A percentile compares a stretch with the other conserved stretches of the same genome.
Conservation (phyloP, 2,888 invertebrate genomes). For the Nemotelus nigrinus region DNA sequence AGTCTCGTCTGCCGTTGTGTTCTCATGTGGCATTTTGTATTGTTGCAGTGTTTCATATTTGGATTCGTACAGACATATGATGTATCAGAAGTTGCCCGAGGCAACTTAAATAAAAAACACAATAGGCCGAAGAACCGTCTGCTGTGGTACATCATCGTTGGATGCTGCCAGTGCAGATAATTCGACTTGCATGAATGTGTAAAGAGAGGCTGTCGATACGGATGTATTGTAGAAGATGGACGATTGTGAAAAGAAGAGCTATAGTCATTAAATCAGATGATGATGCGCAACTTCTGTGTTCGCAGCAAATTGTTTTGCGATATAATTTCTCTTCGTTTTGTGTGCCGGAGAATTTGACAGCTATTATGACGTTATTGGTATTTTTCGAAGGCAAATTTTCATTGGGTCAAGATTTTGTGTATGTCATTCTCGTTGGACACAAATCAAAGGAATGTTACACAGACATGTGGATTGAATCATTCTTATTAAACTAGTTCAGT, state of each 20-base stretch:
- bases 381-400: conserved; percentile 2
- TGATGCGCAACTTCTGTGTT: conserved; percentile 46
- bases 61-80: not conserved
- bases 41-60: no score
- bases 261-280: conserved; percentile 35
- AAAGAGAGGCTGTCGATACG: not conserved
- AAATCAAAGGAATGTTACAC: no score
- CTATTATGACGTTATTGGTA: not conserved
- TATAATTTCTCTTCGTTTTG: not conserved
- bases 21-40: no score
- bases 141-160: not conserved
- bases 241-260: not conserved
- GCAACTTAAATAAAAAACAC: not conserved
- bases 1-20: no score
- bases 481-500: no score
- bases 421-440: no score
- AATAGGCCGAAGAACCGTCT: not conserved
- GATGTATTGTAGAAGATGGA: no score
- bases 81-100: not conserved
- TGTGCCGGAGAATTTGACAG: no score
- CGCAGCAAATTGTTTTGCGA: conserved; percentile 44
- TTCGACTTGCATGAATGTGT: not conserved
- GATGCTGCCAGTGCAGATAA: not conserved
- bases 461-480: no score
- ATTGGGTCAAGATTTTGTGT: not conserved